Evolutionary conservation across 2,113 vertebrate genomes (phyloP).

Genomic region (Loxodonta africana): DNA sequence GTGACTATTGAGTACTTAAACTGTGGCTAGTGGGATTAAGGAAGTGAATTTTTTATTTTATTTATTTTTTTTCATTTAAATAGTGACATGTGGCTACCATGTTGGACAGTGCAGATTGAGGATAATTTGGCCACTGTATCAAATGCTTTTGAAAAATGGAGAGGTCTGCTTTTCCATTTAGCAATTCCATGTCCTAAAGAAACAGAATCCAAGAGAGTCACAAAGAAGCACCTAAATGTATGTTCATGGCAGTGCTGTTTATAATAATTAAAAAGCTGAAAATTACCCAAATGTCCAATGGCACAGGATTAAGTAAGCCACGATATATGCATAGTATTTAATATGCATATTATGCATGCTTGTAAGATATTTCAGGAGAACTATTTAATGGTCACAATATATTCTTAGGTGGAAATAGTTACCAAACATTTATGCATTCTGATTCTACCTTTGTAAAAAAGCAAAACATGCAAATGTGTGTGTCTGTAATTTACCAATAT

Average conservation of each 20-base stretch:
- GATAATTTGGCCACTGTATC: not conserved
- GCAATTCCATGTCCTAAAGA: not conserved
- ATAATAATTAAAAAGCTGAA: slow-evolving; percentile 8
- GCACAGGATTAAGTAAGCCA: not conserved
- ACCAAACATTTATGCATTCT: not conserved
- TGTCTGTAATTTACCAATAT: not conserved
- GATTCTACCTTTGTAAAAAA: slow-evolving; percentile 50
- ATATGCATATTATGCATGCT: not conserved
- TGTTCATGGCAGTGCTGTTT: not conserved
- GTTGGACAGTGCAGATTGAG: not conserved
- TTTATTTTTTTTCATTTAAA: slow-evolving; percentile 37
- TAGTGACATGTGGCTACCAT: not conserved
- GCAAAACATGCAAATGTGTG: not conserved
- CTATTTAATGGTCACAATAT: not conserved
- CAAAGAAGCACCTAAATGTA: not conserved
- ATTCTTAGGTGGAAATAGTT: slow-evolving; percentile 17
- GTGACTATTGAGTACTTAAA: not conserved
- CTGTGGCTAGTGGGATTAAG: not conserved
- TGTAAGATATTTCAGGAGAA: slow-evolving; percentile 43
- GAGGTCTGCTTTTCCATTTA: not conserved
- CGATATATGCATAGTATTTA: not conserved
- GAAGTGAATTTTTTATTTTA: slow-evolving; percentile 48
- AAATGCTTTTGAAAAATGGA: not conserved
- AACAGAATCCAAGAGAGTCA: slow-evolving; percentile 29
- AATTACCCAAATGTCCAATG: slow-evolving; percentile 6